Percentiles rank a stretch among this genome's conserved stretches.
These are phyloP conservation scores for Heliconius erato DNA, from an alignment of 2,888 invertebrate genomes.

Conservation along the genomic window DNA sequence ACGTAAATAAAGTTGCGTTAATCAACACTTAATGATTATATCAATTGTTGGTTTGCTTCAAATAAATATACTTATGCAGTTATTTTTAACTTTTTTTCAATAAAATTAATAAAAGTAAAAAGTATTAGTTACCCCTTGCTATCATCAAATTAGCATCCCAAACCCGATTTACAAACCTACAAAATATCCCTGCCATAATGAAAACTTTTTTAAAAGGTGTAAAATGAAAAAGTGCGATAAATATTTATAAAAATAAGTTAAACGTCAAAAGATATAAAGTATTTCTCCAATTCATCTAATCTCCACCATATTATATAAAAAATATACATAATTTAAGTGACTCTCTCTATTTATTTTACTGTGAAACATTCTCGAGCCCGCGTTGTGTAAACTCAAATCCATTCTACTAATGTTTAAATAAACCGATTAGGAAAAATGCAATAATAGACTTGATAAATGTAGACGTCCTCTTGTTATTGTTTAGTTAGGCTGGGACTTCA, in stretches of 20 bases:
- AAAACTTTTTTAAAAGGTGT: too few relatives aligned
- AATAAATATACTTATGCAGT: too few relatives aligned
- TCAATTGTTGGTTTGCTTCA: too few relatives aligned
- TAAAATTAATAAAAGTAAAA: too few relatives aligned
- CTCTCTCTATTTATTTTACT: conserved; percentile 58
- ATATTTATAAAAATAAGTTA: not conserved
- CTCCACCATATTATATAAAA: not conserved
- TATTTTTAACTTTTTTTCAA: too few relatives aligned
- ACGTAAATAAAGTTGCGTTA: too few relatives aligned
- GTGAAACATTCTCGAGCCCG: conserved; percentile 59
- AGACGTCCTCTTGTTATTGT: conserved; percentile 56
- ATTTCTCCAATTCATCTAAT: not conserved
- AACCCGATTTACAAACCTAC: too few relatives aligned
- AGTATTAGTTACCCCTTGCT: too few relatives aligned
- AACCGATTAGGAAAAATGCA: conserved; percentile 69
- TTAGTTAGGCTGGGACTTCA: conserved; percentile 46
- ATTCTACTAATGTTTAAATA: conserved; percentile 64
- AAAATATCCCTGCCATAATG: too few relatives aligned
- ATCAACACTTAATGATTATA: too few relatives aligned
- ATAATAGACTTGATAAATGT: conserved; percentile 59
- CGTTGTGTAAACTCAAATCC: conserved; percentile 68
- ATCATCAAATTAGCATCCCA: too few relatives aligned
- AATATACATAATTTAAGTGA: conserved; percentile 4
- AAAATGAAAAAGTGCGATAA: too few relatives aligned
- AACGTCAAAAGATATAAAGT: not conserved